Evolutionary conservation across 2,797 vertebrate genomes (phyloP).

Genomic region (Phrynocephalus forsythii): DNA sequence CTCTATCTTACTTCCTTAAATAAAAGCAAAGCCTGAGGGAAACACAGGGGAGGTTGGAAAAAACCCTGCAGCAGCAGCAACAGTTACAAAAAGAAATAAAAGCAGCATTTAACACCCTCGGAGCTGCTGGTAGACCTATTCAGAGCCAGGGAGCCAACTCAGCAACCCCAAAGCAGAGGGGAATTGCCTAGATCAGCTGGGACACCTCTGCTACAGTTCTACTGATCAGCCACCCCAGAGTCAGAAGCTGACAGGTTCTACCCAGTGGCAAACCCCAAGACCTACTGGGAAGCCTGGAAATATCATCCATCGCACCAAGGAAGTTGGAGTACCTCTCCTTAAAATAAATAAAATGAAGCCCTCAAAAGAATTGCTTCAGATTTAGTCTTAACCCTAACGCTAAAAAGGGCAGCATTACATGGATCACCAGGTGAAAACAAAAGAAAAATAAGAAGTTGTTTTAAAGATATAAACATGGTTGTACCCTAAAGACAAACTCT

Average conservation of each 20-base stretch:
- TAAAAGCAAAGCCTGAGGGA: too few species aligned
- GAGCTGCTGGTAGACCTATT: background rate
- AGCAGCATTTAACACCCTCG: too few species aligned
- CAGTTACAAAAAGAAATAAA: too few species aligned
- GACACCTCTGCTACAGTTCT: constrained; percentile 22
- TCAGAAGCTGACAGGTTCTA: background rate
- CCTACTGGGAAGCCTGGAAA: background rate
- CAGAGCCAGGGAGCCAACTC: background rate
- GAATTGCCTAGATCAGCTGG: background rate
- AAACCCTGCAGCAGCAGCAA: too few species aligned
- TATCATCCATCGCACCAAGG: background rate
- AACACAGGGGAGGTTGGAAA: too few species aligned
- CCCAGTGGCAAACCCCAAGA: background rate
- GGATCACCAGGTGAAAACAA: too few species aligned
- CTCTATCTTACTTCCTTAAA: too few species aligned
- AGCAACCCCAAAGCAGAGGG: constrained; percentile 18
- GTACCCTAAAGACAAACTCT: too few species aligned
- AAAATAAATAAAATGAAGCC: background rate
- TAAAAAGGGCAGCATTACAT: too few species aligned
- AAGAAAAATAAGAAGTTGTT: too few species aligned
- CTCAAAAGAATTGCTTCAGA: background rate
- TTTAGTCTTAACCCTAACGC: too few species aligned
- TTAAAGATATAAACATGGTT: too few species aligned
- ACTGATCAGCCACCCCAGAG: background rate
- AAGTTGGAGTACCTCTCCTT: background rate